Evolutionary conservation across 1,140 invertebrate genomes (phyloP).

Genomic region (Acyrthosiphon pisum): DNA sequence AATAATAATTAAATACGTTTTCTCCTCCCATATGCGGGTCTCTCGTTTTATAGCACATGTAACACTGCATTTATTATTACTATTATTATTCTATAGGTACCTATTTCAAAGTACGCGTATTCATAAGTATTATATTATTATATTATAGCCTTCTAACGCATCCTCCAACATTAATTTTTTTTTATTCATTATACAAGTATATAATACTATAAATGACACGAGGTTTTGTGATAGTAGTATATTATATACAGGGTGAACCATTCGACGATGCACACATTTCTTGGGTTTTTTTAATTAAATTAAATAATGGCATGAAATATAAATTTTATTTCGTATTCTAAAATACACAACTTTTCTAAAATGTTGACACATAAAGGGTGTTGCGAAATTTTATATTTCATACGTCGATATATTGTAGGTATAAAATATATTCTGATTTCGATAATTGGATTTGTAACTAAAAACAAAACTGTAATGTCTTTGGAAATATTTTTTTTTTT

Average conservation of each 20-base stretch:
- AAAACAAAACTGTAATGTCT: background rate
- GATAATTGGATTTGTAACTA: too few relatives aligned
- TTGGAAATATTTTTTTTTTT: background rate
- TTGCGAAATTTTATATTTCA: background rate
- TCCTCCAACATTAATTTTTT: background rate
- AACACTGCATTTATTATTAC: background rate
- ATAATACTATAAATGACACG: background rate
- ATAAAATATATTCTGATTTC: background rate
- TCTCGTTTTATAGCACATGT: background rate
- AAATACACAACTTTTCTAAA: background rate
- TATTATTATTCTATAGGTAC: background rate
- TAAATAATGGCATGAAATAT: background rate
- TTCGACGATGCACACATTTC: background rate
- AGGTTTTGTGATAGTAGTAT: background rate
- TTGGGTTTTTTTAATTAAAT: background rate
- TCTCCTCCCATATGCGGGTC: conserved; percentile 3
- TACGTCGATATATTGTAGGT: too few relatives aligned
- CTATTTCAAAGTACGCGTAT: background rate
- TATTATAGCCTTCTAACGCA: background rate
- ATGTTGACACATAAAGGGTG: too few relatives aligned
- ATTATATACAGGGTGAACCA: background rate
- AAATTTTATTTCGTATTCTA: background rate
- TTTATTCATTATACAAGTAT: background rate
- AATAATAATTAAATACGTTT: background rate
- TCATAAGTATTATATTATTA: background rate